A percentile compares a stretch with the other conserved stretches of the same genome.
phyloP scores from a whole-genome alignment of 2,113 vertebrate genomes.

The Struthio camelus region DNA sequence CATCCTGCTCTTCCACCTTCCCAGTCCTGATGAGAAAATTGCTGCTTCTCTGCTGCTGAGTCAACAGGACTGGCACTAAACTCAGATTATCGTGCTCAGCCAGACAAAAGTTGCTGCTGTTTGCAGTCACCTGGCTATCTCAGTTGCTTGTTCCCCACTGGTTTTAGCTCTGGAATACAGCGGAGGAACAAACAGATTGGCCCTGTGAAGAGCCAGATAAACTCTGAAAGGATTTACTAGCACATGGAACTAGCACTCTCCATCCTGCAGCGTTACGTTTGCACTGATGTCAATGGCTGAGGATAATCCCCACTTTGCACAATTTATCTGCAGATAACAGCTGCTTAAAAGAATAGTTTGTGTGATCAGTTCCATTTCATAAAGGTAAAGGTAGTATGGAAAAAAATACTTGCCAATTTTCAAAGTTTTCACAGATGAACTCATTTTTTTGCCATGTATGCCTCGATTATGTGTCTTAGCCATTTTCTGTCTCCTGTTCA shows the following conservation, averaged over 20 bases:
- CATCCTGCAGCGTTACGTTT: background rate
- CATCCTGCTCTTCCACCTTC: background rate
- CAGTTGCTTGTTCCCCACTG: background rate
- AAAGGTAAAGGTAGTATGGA: background rate
- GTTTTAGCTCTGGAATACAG: background rate
- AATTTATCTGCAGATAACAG: background rate
- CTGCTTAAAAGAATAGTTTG: background rate
- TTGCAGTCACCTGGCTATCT: background rate
- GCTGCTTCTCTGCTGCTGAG: background rate
- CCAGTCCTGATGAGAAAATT: background rate
- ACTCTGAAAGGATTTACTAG: background rate
- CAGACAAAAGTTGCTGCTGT: background rate
- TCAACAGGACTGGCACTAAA: background rate
- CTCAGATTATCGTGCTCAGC: background rate
- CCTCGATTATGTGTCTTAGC: background rate
- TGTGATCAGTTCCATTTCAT: background rate
- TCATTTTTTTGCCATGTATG: slow-evolving; percentile 37
- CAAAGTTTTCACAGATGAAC: slow-evolving; percentile 7
- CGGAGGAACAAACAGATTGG: fast-evolving
- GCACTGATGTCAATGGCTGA: background rate
- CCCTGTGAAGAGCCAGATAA: background rate
- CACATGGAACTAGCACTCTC: fast-evolving
- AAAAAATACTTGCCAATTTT: background rate
- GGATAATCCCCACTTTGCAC: background rate
- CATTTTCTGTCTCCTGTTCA: background rate